These are phyloP conservation scores for Leptosomus discolor DNA, from an alignment of 2,113 vertebrate species.

Conservation along the genomic window DNA sequence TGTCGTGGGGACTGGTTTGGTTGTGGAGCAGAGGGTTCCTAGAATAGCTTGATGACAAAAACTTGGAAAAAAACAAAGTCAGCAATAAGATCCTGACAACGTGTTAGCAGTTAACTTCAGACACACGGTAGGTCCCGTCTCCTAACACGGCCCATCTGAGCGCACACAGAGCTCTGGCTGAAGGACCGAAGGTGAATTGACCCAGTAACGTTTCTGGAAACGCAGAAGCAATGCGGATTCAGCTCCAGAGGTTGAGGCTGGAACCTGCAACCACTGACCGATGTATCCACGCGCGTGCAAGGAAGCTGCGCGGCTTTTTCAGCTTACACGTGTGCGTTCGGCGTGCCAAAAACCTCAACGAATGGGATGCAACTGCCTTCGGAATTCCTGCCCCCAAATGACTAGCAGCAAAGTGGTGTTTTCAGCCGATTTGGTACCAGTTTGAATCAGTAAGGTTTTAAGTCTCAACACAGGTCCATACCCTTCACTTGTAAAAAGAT, in stretches of 20 bases:
- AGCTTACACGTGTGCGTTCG: too few species aligned
- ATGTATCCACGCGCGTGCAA: too few species aligned
- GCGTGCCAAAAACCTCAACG: background rate
- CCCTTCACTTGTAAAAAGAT: background rate
- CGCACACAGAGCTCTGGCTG: background rate
- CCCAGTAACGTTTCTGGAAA: too few species aligned
- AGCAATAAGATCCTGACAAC: background rate
- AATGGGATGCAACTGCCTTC: background rate
- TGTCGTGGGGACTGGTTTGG: too few species aligned
- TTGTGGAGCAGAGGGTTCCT: background rate
- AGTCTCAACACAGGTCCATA: background rate
- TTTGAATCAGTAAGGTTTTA: background rate
- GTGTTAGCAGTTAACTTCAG: background rate
- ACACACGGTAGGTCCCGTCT: too few species aligned
- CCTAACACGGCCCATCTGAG: too few species aligned
- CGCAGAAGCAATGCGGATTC: background rate
- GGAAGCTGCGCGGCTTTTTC: too few species aligned
- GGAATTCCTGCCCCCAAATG: background rate
- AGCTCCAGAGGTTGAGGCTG: too few species aligned
- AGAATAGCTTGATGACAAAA: background rate
- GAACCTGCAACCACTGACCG: background rate
- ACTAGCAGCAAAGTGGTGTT: background rate
- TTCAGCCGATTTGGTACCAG: background rate
- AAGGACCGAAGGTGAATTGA: background rate
- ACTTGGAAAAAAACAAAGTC: background rate